Evolutionary conservation across 2,113 vertebrate genomes (phyloP), one percentile per base, ranked within the genome.

Genomic region (Chlamydotis undulata): DNA sequence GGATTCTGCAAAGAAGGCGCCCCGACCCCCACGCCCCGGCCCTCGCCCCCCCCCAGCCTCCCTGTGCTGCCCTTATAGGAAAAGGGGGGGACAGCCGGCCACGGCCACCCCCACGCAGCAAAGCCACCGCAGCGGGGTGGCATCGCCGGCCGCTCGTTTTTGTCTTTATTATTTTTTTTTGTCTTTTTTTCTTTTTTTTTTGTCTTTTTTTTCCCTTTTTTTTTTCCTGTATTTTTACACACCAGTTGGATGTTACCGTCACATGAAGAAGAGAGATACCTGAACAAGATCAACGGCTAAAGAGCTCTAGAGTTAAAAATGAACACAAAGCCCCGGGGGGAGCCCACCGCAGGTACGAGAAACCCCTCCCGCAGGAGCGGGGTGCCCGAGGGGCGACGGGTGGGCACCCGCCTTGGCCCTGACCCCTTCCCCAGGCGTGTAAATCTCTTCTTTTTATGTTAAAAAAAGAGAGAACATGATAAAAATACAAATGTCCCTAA

Each of bases 231-330:
- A 91, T 39, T 97, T 97, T 96, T 95, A 93, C 94, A 98, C 92
- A 97, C 97, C 96, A 96, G 87, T 94, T 93, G 96, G 84, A 81
- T 96, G 95, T 91, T 93, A 97, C 95, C 93, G 29, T 94, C 96
- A 98, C 97, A 96, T 81, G 94, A 95, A 97, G 96, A 96, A 97
- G 91, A 95, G 84, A 92, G 83, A 87, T 55, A 96, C 93, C 95
- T 75, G 95, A 96, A 97, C 96, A 95, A 97, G 93, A 88, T 57
- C 41, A 88, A 95, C 90, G 52, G 87, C 96, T 96, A 41, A 96
- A 95, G 92, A 97, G 92, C 94, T 97, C 97, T 96, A 95, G 97
- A 96, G 94, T 97, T 80, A 97, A 94, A 93, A 93, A 93, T 96
- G 91, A 97, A 91, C 71, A 93, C 89, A 81, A 95, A 94, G 25